These are phyloP conservation scores for Phacellophora camtschatica DNA, from an alignment of 30 jellyfish, hydroid and myxozoan genomes.

Conservation along the genomic window DNA sequence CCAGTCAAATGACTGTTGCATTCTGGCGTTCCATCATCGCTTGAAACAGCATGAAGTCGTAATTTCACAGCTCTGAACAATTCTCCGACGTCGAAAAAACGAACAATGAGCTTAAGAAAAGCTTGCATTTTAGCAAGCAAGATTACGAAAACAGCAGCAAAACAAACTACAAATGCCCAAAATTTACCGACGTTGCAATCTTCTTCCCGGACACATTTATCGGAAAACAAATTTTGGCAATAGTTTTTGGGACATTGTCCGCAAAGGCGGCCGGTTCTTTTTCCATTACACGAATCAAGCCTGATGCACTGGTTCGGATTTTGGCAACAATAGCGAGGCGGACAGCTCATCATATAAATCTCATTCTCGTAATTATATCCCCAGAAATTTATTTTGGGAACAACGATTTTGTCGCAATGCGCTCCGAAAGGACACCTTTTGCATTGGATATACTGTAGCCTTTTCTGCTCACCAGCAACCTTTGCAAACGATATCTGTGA, in stretches of 20 bases:
- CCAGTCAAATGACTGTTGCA: too few species aligned
- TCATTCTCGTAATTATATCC: not conserved
- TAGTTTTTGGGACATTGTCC: not conserved
- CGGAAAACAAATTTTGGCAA: not conserved
- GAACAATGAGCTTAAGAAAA: not conserved
- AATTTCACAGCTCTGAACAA: not conserved
- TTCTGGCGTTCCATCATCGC: too few species aligned
- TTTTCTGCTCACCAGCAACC: not conserved
- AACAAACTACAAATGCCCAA: not conserved
- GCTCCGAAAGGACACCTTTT: slow-evolving; percentile 29
- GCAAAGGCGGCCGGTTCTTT: not conserved
- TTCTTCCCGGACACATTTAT: not conserved
- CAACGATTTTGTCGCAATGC: not conserved
- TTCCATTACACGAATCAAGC: not conserved
- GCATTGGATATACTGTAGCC: not conserved
- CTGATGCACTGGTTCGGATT: not conserved
- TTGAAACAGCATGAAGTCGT: not conserved
- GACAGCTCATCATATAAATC: not conserved
- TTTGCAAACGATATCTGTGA: not conserved
- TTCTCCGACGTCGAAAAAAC: not conserved
- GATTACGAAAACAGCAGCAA: not conserved
- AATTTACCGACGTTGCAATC: not conserved
- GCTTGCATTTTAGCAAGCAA: not conserved
- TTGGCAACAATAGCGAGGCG: slow-evolving; percentile 30
- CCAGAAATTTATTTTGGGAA: slow-evolving; percentile 19